These are phyloP conservation scores for Camponotus vicinus DNA, from an alignment of 1,140 invertebrate species.

Conservation along the genomic window DNA sequence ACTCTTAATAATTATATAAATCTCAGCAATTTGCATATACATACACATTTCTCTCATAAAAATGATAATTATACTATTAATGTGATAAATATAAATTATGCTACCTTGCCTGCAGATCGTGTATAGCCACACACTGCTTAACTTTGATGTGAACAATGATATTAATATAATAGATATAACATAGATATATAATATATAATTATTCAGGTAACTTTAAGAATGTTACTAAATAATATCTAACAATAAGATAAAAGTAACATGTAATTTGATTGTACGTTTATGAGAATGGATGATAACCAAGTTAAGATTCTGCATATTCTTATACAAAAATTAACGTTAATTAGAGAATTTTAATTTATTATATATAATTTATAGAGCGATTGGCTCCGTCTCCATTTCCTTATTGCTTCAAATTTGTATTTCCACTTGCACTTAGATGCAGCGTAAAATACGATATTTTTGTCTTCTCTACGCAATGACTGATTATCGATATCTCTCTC, in stretches of 20 bases:
- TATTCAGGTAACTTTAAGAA: slow-evolving; percentile 50
- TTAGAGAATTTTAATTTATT: background rate
- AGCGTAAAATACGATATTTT: slow-evolving; percentile 22
- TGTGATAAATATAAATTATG: slow-evolving; percentile 40
- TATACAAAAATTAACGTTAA: slow-evolving; percentile 18
- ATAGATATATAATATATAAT: slow-evolving; percentile 12
- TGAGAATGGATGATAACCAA: slow-evolving; percentile 24
- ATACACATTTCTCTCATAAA: slow-evolving; percentile 20
- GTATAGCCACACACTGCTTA: slow-evolving; percentile 19
- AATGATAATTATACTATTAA: slow-evolving; percentile 38
- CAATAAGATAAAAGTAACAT: slow-evolving; percentile 32
- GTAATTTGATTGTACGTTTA: slow-evolving; percentile 24
- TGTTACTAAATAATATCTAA: slow-evolving; percentile 36
- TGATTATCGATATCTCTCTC: background rate
- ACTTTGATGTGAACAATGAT: slow-evolving; percentile 5
- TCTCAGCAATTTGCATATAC: background rate
- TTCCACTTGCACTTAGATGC: slow-evolving; percentile 15
- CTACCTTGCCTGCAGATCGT: slow-evolving; percentile 33
- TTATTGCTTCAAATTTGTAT: slow-evolving; percentile 41
- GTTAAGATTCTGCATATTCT: slow-evolving; percentile 31
- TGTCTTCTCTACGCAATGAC: background rate
- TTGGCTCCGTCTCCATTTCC: background rate
- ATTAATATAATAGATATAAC: slow-evolving; percentile 19
- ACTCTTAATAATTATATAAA: slow-evolving; percentile 14
- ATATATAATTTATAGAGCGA: background rate